A percentile compares a stretch with the other conserved stretches of the same genome.
Evolutionary conservation across 2,797 vertebrate species (phyloP).

Genomic region (Cryptoprocta ferox): DNA sequence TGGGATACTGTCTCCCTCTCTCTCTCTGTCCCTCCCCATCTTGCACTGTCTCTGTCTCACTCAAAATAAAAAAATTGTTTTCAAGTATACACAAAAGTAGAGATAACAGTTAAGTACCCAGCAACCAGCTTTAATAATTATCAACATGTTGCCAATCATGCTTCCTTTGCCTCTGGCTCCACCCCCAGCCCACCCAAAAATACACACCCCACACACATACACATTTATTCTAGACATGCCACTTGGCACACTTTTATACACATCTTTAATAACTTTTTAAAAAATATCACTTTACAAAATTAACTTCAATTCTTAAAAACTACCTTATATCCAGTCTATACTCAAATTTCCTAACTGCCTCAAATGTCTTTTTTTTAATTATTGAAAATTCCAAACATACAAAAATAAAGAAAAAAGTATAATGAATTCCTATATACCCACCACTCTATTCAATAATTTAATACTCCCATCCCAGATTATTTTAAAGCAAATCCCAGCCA

Average conservation of each 20-base stretch:
- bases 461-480: background rate
- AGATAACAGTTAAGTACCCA: background rate
- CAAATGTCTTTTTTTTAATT: background rate
- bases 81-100: background rate
- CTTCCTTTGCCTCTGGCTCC: background rate
- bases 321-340: background rate
- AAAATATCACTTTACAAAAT: constrained; percentile 6
- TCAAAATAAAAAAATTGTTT: background rate
- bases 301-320: background rate
- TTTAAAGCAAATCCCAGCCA: background rate
- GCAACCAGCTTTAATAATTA: background rate
- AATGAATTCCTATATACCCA: background rate
- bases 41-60: too few relatives aligned
- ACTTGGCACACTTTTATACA: background rate
- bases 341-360: background rate
- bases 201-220: background rate
- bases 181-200: background rate
- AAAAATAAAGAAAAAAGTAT: background rate
- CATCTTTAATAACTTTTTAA: background rate
- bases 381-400: background rate
- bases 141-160: background rate
- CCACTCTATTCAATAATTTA: background rate
- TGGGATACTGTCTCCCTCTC: too few relatives aligned
- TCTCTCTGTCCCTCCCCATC: too few relatives aligned
- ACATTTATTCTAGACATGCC: background rate